Evolutionary conservation across 2,797 vertebrate genomes (phyloP), one percentile per base, ranked within the genome.

Genomic region (Eulemur mongoz): DNA sequence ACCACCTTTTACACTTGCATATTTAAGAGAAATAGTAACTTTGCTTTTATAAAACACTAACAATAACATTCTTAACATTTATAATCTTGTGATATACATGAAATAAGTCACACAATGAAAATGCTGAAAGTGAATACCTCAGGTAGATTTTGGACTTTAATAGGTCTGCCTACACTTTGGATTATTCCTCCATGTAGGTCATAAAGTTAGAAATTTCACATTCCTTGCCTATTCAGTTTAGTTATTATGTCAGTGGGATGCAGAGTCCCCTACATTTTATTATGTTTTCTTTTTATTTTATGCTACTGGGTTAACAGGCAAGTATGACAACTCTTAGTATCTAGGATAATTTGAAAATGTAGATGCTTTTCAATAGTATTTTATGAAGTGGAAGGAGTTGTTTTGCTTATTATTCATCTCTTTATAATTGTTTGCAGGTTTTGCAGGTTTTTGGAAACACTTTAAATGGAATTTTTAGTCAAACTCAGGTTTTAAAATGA

Each of bases 241-340:
- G 88, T 72, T 95, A 79, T 95, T 93, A 80, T 83, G 57, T 92
- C 94, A 95, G 85, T 40, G 50, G 91, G 92, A 92, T 95, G 81
- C 78, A 89, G 67, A 89, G 82, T 94, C 57, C 54, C 67, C 94
- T 91, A 81, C 13, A 61, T 92, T 94, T 97, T 95, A 96, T 95
- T 79, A 88, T 79, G 63, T 89, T 95, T 97, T 89, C 63, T 57
- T 96, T 95, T 94, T 83, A 94, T 97, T 97, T 96, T 94, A 92
- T 54, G 85, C 72, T 67, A 90, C 43, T 90, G 92, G 78, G 82
- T 97, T 95, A 93, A 91, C 57, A 91, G 65, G 83, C 45, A 45
- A 94, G 73, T 92, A 93, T 82, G 50, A 88, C 25, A 20, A 59
- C 50, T 88, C 92, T 88, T 67, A 80, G 80, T 81, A 40, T 96